Base-by-base conservation (phyloP, 2,113 vertebrate species). In the Hydrolagus affinis region DNA sequence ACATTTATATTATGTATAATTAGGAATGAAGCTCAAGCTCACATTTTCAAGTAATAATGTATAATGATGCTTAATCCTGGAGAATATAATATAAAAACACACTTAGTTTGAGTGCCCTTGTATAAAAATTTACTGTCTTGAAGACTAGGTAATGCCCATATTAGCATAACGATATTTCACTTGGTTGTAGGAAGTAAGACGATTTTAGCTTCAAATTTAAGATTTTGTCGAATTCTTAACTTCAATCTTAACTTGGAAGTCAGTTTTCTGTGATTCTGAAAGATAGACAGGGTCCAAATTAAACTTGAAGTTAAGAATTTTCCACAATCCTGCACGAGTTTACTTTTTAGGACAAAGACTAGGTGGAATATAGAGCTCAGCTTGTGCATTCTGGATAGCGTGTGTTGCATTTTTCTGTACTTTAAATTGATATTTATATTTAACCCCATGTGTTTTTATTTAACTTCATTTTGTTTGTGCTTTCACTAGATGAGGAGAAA, bases 401-500 rank as follows among this genome's bases (percentile, higher is more conserved):
- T 44, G 44, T 44, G 44, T 44, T 44, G 44, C 44, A 44, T 44
- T 44, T 44, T 44, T 44, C 44, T 44, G 44, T 44, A 44, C 6
- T 44, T 44, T 44, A 44, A 44, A 6, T 83, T 12, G 14, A 83
- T 19, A 66, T 83, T 15, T 66, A 19, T 14, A 6, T 21, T 30
- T 56, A 75, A 57, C 32, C 56, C 25, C 30, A 28, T 21, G 30
- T 83, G 25, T 32, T 87, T 85, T 87, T 69, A 88, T 85, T 87
- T 89, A 86, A 88, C 88, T 89, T 76, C 86, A 89, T 90, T 89
- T 88, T 92, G 89, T 92, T 88, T 92, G 89, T 91, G 87, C 91
- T 91, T 91, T 87, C 91, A 89, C 87, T 94, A 99, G 98, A 96
- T 91, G 95, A 94, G 88, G 92, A 91, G 89, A 97, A 95, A 91